Evolutionary conservation across 92 coral and sea anemone species (phyloP), one percentile per base, ranked within the genome.

Genomic region (Porites cylindrica): DNA sequence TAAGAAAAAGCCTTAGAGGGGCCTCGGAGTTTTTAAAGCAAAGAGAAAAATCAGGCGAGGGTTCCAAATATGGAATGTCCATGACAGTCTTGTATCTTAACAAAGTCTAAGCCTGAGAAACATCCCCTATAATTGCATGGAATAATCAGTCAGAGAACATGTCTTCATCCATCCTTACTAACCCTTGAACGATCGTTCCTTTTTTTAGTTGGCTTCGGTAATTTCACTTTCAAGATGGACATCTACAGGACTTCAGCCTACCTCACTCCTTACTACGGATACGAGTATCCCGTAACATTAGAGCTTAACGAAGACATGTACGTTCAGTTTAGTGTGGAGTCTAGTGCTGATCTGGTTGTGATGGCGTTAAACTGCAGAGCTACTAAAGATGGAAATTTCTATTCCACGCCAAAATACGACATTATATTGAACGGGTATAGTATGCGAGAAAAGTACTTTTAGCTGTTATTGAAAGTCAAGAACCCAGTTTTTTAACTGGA

Each of bases 341-440:
- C 85, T 43, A 43, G 38, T 17, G 68, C 66, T 59, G 18, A 70
- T 66, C 90, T 90, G 18, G 86, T 65, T 19, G 75, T 90, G 13
- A 69, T 90, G 51, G 93, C 93, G 10, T 66, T 38, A 72, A 90
- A 66, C 79, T 85, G 86, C 56, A 70, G 54, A 29, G 93, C 90
- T 51, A 90, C 93, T 10, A 68, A 75, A 65, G 68, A 32, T 10
- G 19, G 29, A 18, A 66, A 63, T 64, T 81, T 32, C 12, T 72
- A 66, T 60, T 86, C 90, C 26, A 70, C 73, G 19, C 90, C 83
- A 1, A 60, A 65, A 24, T 85, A 90, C 60, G 19, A 51, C 21
- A 50, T 85, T 51, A 63, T 90, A 51, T 20, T 61, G 24, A 58
- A 81, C 5, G 93, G 93, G 93, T 90, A 66, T 38, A 38, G 47